A percentile compares a stretch with the other conserved stretches of the same genome.
These are phyloP conservation scores for Dicyrtoma fusca DNA, from an alignment of 2,888 invertebrate species.

Conservation along the genomic window DNA sequence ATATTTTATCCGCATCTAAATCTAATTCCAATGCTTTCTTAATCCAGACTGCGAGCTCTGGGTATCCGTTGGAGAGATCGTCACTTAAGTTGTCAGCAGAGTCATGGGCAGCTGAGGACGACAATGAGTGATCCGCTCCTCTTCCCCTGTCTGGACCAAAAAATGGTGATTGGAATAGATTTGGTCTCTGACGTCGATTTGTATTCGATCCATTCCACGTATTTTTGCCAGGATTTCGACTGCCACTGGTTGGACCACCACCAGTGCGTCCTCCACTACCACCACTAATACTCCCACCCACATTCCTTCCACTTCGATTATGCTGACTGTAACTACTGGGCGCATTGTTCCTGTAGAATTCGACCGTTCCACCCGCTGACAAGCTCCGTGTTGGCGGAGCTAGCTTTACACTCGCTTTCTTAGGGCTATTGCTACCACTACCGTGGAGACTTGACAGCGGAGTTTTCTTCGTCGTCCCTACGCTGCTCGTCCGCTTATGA, in stretches of 20 bases:
- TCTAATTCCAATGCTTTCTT: conserved; percentile 53
- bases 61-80: conserved; percentile 31
- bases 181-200: conserved; percentile 45
- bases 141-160: conserved; percentile 32
- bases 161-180: conserved; percentile 52
- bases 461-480: conserved; percentile 9
- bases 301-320: background rate
- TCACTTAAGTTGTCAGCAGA: conserved; percentile 12
- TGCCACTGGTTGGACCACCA: conserved; percentile 7
- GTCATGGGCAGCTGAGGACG: background rate
- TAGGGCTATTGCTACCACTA: conserved; percentile 32
- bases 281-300: background rate
- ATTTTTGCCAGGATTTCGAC: conserved; percentile 48
- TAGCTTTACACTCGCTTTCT: conserved; percentile 31
- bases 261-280: conserved; percentile 28
- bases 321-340: background rate
- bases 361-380: conserved; percentile 53
- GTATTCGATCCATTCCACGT: conserved; percentile 55
- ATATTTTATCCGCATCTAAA: conserved; percentile 55
- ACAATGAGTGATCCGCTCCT: conserved; percentile 14
- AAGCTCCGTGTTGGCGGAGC: conserved; percentile 49
- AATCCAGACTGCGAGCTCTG: conserved; percentile 53
- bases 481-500: conserved; percentile 37
- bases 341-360: conserved; percentile 48
- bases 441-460: conserved; percentile 16